Percentiles rank a stretch among this genome's conserved stretches.
Evolutionary conservation across 2,797 vertebrate genomes (phyloP).

Genomic region (Eutrigla gurnardus): DNA sequence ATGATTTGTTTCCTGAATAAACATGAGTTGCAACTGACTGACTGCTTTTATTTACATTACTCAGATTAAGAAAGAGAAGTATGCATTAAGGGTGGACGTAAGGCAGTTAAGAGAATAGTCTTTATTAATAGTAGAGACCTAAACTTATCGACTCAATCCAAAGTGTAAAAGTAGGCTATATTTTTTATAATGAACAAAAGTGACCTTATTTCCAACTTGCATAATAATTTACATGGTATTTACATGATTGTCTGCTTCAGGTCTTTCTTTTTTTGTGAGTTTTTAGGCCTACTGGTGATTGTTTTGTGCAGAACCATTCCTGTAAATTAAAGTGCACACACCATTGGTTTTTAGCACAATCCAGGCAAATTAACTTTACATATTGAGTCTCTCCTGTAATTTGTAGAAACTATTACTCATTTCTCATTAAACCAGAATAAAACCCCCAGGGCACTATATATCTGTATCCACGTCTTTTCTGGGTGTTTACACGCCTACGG

Average conservation of each 20-base stretch:
- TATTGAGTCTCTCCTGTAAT: background rate
- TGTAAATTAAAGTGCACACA: background rate
- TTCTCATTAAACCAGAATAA: background rate
- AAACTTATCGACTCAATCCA: background rate
- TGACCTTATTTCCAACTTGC: background rate
- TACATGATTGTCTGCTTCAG: no score
- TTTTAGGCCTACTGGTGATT: background rate
- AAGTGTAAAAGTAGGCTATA: background rate
- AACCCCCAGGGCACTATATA: background rate
- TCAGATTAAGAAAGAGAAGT: background rate
- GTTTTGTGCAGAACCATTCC: background rate
- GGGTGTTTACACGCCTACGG: background rate
- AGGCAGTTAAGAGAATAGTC: background rate
- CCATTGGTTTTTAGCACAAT: background rate
- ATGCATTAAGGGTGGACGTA: background rate
- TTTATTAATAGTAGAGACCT: background rate
- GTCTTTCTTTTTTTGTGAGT: background rate
- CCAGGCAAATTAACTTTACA: background rate
- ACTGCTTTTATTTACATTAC: no score
- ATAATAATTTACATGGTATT: no score
- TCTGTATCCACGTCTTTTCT: background rate
- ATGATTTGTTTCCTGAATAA: constrained; percentile 86
- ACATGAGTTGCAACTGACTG: constrained; percentile 80
- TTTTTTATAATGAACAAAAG: background rate
- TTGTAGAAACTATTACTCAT: background rate